Evolutionary conservation across 1,140 invertebrate species (phyloP), one percentile per base, ranked within the genome.

Genomic region (Lethrus apterus): DNA sequence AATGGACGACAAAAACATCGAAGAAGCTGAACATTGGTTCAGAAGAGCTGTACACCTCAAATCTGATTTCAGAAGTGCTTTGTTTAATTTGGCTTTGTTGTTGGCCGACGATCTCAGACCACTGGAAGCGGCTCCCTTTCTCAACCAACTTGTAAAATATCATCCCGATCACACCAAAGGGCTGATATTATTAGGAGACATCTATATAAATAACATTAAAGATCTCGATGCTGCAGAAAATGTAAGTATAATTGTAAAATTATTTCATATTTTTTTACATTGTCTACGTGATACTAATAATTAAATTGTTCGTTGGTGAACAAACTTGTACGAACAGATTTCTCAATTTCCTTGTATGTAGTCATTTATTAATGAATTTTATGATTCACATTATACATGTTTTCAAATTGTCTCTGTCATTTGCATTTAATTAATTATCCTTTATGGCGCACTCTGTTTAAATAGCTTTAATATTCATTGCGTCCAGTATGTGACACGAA

Each of bases 131-230:
- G 86, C 91, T 8, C 90, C 90, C 0, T 94, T 92, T 65, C 73
- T 98, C 0, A 89, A 93, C 65, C 91, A 93, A 59, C 71, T 97
- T 1, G 84, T 97, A 15, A 78, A 88, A 51, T 82, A 89, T 62
- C 87, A 97, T 72, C 91, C 93, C 0, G 86, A 94, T 65, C 93
- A 98, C 64, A 81, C 91, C 0, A 98, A 98, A 73, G 93, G 91
- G 13, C 71, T 95, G 7, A 94, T 97, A 50, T 71, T 98, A 11
- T 71, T 97, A 4, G 93, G 93, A 10, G 94, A 98, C 64, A 94
- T 98, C 57, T 95, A 95, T 66, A 93, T 98, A 29, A 98, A 97
- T 66, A 86, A 87, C 51, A 85, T 95, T 52, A 95, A 95, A 64
- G 91, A 98, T 68, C 66, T 96, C 57, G 88, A 93, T 62, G 86